Conservation (phyloP, 1,140 invertebrate genomes). For the Leptoteleia sp. region DNA sequence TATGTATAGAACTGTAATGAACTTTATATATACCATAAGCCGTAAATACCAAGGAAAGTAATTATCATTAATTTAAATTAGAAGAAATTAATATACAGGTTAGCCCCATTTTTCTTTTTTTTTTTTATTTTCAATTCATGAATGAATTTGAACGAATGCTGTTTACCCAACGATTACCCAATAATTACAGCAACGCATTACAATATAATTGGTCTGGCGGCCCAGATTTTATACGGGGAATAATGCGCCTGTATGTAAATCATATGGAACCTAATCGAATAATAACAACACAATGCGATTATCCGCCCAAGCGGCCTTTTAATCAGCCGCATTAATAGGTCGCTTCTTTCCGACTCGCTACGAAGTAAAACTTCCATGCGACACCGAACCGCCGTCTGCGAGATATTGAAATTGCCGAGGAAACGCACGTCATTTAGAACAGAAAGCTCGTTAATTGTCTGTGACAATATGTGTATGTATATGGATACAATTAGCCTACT, state of each 20-base stretch:
- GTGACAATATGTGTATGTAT: conserved; percentile 58
- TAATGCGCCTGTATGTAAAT: conserved; percentile 32
- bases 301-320: conserved; percentile 31
- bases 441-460: conserved; percentile 57
- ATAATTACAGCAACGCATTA: conserved; percentile 15
- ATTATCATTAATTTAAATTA: no score
- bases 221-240: conserved; percentile 36
- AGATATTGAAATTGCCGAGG: conserved; percentile 35
- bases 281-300: conserved; percentile 39
- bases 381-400: conserved; percentile 10
- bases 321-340: conserved; percentile 45
- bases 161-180: not conserved
- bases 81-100: no score
- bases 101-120: no score
- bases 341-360: conserved; percentile 15
- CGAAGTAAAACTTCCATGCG: conserved; percentile 35
- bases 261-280: conserved; percentile 42
- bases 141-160: not conserved
- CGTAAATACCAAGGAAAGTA: no score
- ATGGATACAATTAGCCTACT: conserved; percentile 62
- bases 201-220: conserved; percentile 34
- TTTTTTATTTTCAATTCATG: not conserved
- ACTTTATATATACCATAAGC: no score
- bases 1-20: no score
- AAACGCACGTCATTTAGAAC: conserved; percentile 52